Evolutionary conservation across 2,888 invertebrate species (phyloP).

Genomic region (Hirtodrosophila alboralis): DNA sequence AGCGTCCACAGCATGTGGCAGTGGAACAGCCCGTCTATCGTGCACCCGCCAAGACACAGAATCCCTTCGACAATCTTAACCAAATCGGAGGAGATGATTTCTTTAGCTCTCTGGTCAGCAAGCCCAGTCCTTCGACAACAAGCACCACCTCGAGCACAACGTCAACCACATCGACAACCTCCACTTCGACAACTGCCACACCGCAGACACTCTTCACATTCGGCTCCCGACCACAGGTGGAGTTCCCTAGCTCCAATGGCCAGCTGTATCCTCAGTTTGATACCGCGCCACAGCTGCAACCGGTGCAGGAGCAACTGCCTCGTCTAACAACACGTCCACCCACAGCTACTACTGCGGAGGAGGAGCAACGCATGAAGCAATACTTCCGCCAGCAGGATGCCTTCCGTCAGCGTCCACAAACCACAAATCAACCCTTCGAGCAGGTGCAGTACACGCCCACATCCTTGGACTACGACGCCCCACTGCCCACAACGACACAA

Average conservation of each 20-base stretch:
- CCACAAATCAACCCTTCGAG: conserved; percentile 75
- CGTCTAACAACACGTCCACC: conserved; percentile 76
- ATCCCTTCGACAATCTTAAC: conserved; percentile 81
- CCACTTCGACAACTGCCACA: conserved; percentile 80
- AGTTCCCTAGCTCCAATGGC: conserved; percentile 79
- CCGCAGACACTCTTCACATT: conserved; percentile 76
- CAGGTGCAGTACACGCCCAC: conserved; percentile 81
- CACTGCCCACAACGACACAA: conserved; percentile 64
- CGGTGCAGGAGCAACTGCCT: conserved; percentile 57
- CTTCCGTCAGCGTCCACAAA: conserved; percentile 81
- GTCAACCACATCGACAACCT: conserved; percentile 85
- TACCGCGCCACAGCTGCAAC: conserved; percentile 37
- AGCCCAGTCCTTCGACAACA: conserved; percentile 67
- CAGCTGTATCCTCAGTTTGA: conserved; percentile 78
- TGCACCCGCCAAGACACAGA: conserved; percentile 62
- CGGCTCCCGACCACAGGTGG: conserved; percentile 77
- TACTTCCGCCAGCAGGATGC: conserved; percentile 83
- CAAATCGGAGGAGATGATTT: conserved; percentile 82
- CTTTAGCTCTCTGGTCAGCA: conserved; percentile 65
- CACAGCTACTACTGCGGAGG: conserved; percentile 63
- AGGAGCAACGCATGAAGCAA: conserved; percentile 83
- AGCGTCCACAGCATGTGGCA: conserved; percentile 75
- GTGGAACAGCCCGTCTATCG: conserved; percentile 71
- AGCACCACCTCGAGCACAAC: conserved; percentile 83
- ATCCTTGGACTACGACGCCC: conserved; percentile 70